A percentile compares a stretch with the other conserved stretches of the same genome.
phyloP scores from a whole-genome alignment of 2,888 invertebrate genomes.

The Meandrusa payeni region DNA sequence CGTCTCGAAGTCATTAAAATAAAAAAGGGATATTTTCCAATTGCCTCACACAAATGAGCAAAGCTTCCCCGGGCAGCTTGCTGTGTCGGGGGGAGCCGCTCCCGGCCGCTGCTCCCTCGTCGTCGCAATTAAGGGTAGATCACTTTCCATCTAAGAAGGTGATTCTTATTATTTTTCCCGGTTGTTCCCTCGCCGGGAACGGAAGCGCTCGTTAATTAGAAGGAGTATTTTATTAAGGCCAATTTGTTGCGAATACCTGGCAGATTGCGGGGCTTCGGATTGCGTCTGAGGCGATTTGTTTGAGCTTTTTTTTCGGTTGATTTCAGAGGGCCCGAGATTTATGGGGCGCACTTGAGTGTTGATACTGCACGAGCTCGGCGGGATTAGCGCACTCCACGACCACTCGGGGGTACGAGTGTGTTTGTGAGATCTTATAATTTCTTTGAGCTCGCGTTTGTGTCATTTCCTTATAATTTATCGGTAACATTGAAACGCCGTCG shows the following conservation, averaged over 20 bases:
- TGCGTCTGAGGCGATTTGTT: slow-evolving; percentile 48
- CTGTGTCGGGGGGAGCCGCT: slow-evolving; percentile 17
- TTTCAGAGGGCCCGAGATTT: slow-evolving; percentile 21
- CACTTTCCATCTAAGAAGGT: slow-evolving; percentile 67
- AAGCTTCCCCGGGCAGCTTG: slow-evolving; percentile 24
- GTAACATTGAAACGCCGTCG: too few relatives aligned
- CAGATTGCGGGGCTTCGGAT: slow-evolving; percentile 49
- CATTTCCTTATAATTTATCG: too few relatives aligned
- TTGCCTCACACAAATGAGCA: slow-evolving; percentile 14
- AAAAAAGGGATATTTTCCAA: slow-evolving; percentile 18
- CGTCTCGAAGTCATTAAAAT: too few relatives aligned
- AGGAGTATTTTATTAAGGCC: slow-evolving; percentile 73
- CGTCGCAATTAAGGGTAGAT: slow-evolving; percentile 58
- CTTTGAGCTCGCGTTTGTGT: neutral
- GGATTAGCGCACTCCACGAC: slow-evolving; percentile 19
- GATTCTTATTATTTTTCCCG: slow-evolving; percentile 70
- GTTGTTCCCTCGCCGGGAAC: slow-evolving; percentile 31
- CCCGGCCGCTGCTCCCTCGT: slow-evolving; percentile 28
- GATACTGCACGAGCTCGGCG: slow-evolving; percentile 7
- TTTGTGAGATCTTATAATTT: slow-evolving; percentile 4
- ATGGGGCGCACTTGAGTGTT: slow-evolving; percentile 14
- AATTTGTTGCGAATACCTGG: slow-evolving; percentile 75
- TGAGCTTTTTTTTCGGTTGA: slow-evolving; percentile 30
- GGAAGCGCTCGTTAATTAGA: slow-evolving; percentile 62
- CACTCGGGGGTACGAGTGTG: neutral